A percentile compares a stretch with the other conserved stretches of the same genome.
phyloP scores from a whole-genome alignment of 2,113 vertebrate genomes.

The Gasterosteus nipponicus region DNA sequence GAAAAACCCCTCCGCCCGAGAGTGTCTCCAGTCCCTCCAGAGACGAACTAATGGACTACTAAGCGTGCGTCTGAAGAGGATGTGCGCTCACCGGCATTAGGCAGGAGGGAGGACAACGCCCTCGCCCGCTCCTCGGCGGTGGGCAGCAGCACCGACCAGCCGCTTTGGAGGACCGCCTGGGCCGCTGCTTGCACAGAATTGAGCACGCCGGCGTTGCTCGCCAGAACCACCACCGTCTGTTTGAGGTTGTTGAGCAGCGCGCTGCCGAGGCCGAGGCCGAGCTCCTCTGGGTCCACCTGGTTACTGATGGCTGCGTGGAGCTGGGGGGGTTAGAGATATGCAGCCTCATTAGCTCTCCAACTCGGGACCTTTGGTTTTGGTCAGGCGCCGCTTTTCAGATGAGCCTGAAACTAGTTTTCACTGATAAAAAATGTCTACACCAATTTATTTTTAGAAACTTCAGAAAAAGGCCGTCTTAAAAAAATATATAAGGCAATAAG shows the following conservation, averaged over 20 bases:
- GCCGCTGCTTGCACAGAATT: conserved; percentile 92
- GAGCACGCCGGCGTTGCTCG: conserved; percentile 94
- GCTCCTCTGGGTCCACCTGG: conserved; percentile 94
- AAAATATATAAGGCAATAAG: too few relatives aligned
- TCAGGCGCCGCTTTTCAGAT: too few relatives aligned
- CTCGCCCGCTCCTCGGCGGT: conserved; percentile 95
- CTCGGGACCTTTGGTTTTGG: too few relatives aligned
- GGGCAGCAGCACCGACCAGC: conserved; percentile 96
- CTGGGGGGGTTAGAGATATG: conserved; percentile 67
- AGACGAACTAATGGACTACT: not conserved
- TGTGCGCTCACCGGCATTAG: conserved; percentile 87
- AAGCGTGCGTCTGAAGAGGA: not conserved
- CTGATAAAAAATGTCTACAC: too few relatives aligned
- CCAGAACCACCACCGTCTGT: conserved; percentile 93
- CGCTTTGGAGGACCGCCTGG: conserved; percentile 95
- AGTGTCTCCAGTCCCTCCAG: not conserved
- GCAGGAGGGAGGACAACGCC: conserved; percentile 92
- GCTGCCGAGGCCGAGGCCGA: conserved; percentile 92
- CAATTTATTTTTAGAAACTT: too few relatives aligned
- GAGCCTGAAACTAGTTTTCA: too few relatives aligned
- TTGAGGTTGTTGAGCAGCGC: conserved; percentile 94
- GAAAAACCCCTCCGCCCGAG: not conserved
- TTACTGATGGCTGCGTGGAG: conserved; percentile 97
- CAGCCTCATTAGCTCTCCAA: too few relatives aligned
- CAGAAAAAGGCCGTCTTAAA: too few relatives aligned